A percentile compares a stretch with the other conserved stretches of the same genome.
phyloP scores from a whole-genome alignment of 2,113 vertebrate genomes.

The Macrotis lagotis region DNA sequence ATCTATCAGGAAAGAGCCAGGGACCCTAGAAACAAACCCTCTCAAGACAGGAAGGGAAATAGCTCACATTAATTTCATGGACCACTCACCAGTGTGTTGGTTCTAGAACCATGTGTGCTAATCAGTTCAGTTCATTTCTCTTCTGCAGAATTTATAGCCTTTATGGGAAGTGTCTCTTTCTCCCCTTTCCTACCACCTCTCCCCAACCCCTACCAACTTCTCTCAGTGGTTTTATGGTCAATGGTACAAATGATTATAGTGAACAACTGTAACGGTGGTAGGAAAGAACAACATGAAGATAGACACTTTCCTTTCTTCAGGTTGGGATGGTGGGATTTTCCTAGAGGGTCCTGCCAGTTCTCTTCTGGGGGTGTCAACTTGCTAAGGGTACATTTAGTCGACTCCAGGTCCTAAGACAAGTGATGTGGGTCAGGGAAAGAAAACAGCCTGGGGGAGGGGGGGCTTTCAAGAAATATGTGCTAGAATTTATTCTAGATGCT shows the following conservation, averaged over 20 bases:
- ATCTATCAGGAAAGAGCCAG: neutral
- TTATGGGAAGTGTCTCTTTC: neutral
- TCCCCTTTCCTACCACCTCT: rapidly evolving
- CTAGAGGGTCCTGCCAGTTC: neutral
- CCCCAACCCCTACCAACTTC: too few relatives aligned
- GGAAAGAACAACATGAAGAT: neutral
- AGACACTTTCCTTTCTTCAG: neutral
- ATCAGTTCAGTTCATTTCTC: slow-evolving; percentile 26
- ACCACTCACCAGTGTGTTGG: slow-evolving; percentile 33
- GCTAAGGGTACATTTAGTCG: neutral
- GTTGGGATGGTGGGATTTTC: neutral
- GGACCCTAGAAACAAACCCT: neutral
- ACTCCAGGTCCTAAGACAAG: neutral
- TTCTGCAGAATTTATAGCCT: neutral
- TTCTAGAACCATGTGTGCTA: slow-evolving; percentile 25
- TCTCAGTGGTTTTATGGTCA: neutral
- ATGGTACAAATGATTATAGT: neutral
- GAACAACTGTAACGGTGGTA: neutral
- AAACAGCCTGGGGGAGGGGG: neutral
- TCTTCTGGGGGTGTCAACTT: neutral
- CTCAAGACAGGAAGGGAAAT: neutral
- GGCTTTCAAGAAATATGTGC: neutral
- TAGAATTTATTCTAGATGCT: neutral
- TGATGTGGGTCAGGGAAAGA: neutral
- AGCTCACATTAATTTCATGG: neutral